Percentiles rank a stretch among this genome's conserved stretches.
Conservation (phyloP, 2,797 vertebrate species). For the Melanotaenia maccullochi region DNA sequence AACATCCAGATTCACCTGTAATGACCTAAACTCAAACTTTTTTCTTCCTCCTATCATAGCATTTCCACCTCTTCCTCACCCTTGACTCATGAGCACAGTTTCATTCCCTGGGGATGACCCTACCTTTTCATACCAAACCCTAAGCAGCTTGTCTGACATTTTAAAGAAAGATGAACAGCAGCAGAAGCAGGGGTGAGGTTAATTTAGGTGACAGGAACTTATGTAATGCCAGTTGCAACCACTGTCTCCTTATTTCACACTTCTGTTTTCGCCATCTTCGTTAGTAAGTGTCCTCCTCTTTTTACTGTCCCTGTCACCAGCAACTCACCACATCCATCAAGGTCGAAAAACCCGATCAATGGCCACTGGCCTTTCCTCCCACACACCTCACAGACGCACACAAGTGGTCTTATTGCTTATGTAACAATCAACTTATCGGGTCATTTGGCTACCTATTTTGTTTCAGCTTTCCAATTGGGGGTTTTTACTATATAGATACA, state of each 20-base stretch:
- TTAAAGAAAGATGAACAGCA: slow-evolving; percentile 17
- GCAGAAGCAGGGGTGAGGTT: slow-evolving; percentile 39
- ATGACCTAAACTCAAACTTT: slow-evolving; percentile 18
- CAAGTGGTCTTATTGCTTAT: slow-evolving; percentile 72
- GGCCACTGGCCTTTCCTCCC: slow-evolving; percentile 59
- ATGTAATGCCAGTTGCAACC: slow-evolving; percentile 34
- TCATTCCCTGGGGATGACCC: not conserved
- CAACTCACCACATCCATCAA: slow-evolving; percentile 71
- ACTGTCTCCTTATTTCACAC: slow-evolving; percentile 43
- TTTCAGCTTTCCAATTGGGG: slow-evolving; percentile 62
- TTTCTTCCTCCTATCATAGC: not conserved
- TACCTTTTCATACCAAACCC: slow-evolving; percentile 8
- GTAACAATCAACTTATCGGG: slow-evolving; percentile 73
- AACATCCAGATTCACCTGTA: slow-evolving; percentile 23
- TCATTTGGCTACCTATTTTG: slow-evolving; percentile 76
- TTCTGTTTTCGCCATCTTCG: slow-evolving; percentile 26
- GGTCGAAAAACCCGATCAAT: slow-evolving; percentile 70
- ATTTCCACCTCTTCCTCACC: slow-evolving; percentile 5
- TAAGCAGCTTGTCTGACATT: slow-evolving; percentile 29
- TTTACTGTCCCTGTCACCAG: slow-evolving; percentile 45
- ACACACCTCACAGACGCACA: slow-evolving; percentile 52
- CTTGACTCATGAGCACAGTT: slow-evolving; percentile 12
- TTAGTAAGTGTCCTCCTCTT: slow-evolving; percentile 28
- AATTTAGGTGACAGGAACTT: slow-evolving; percentile 54
- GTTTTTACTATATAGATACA: slow-evolving; percentile 47